These are phyloP conservation scores for Harpagoxenus sublaevis DNA, from an alignment of 2,888 invertebrate species.

Conservation along the genomic window DNA sequence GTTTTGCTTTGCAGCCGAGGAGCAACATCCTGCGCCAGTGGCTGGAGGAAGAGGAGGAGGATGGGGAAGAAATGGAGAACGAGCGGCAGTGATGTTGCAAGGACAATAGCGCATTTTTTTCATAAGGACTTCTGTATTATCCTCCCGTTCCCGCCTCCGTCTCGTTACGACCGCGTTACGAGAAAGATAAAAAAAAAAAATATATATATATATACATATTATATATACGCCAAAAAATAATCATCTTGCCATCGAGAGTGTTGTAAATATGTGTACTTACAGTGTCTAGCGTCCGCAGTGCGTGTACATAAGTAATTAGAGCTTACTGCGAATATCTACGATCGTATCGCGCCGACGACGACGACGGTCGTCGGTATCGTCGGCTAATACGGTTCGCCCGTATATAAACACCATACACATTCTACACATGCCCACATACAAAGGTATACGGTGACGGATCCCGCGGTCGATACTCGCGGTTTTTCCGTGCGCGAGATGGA, in stretches of 20 bases:
- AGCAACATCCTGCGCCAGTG: conserved; percentile 82
- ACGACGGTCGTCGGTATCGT: conserved; percentile 2
- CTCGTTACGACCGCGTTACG: conserved; percentile 58
- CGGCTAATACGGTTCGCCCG: conserved; percentile 2
- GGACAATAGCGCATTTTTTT: conserved; percentile 68
- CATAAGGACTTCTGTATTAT: conserved; percentile 64
- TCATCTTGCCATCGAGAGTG: conserved; percentile 84
- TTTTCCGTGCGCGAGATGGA: neutral
- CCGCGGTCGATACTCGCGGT: neutral
- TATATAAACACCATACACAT: conserved; percentile 4
- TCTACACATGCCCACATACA: neutral
- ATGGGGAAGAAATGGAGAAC: conserved; percentile 74
- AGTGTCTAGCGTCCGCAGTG: conserved; percentile 85
- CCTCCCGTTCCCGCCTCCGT: conserved; percentile 55
- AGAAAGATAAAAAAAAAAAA: conserved; percentile 53
- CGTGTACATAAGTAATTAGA: conserved; percentile 83
- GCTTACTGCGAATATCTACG: conserved; percentile 61
- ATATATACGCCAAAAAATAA: conserved; percentile 66
- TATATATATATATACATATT: conserved; percentile 64
- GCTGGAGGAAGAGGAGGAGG: conserved; percentile 76
- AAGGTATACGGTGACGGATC: conserved; percentile 43
- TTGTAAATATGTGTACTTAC: conserved; percentile 87
- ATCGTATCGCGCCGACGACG: conserved; percentile 2
- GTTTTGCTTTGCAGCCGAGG: conserved; percentile 80
- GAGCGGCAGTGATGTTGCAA: conserved; percentile 73